Conservation (phyloP, 2,797 vertebrate species). For the Pristis pectinata region DNA sequence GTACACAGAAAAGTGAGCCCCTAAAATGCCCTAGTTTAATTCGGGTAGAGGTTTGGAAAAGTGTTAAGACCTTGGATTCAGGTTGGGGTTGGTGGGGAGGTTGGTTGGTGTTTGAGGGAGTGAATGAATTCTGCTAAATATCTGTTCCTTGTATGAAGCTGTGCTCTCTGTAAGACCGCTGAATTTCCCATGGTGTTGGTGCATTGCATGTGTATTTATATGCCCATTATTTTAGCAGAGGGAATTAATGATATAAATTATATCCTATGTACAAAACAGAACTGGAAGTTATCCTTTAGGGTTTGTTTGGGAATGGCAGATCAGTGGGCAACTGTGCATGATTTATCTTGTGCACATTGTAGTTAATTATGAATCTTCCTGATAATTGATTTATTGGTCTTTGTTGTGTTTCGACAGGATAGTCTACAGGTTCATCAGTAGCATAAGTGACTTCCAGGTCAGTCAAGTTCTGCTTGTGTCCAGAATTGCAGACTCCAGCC, state of each 20-base stretch:
- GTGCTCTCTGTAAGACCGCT: not conserved
- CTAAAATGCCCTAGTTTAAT: not conserved
- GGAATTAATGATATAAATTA: not conserved
- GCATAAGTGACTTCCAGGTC: not conserved
- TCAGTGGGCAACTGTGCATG: not conserved
- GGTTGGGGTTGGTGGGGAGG: too few species aligned
- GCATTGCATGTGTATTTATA: not conserved
- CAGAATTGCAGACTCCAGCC: not conserved
- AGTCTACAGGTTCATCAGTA: not conserved
- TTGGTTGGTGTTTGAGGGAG: not conserved
- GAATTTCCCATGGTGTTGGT: not conserved
- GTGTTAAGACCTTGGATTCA: not conserved
- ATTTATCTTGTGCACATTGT: not conserved
- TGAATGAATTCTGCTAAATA: not conserved
- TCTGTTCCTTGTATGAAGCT: not conserved
- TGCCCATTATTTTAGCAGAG: not conserved
- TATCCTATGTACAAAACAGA: not conserved
- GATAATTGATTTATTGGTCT: not conserved
- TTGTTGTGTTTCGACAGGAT: not conserved
- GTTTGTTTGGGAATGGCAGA: not conserved
- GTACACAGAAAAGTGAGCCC: too few species aligned
- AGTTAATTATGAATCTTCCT: not conserved
- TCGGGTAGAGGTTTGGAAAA: not conserved
- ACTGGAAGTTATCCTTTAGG: not conserved
- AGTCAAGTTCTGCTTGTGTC: not conserved